Evolutionary conservation across 2,888 invertebrate species (phyloP).

Genomic region (Lycaena phlaeas): DNA sequence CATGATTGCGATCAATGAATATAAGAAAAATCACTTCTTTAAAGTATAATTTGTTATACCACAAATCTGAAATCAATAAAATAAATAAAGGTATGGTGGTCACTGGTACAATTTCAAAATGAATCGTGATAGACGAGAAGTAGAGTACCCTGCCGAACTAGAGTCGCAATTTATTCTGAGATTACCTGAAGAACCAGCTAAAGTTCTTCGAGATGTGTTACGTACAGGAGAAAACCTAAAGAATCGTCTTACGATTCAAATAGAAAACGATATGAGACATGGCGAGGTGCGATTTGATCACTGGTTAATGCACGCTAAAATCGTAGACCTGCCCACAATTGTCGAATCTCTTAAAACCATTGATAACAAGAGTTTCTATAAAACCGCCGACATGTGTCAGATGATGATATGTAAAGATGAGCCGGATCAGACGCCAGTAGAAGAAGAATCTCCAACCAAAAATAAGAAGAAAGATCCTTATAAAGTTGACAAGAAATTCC

Average conservation of each 20-base stretch:
- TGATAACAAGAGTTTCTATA: constrained; percentile 96
- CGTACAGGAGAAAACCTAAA: constrained; percentile 83
- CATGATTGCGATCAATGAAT: too few species aligned
- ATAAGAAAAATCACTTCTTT: too few species aligned
- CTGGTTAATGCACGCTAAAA: constrained; percentile 88
- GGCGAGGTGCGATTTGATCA: constrained; percentile 93
- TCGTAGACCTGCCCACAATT: constrained; percentile 92
- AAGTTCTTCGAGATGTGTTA: constrained; percentile 80
- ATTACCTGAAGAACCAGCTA: constrained; percentile 86
- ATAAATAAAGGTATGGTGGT: too few species aligned
- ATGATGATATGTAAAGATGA: constrained; percentile 92
- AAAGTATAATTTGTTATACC: too few species aligned
- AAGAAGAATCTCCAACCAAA: constrained; percentile 85
- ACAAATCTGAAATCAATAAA: too few species aligned
- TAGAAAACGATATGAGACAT: constrained; percentile 90
- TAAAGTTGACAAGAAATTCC: constrained; percentile 89
- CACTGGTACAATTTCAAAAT: constrained; percentile 26
- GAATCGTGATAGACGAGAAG: constrained; percentile 52
- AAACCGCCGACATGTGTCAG: constrained; percentile 97
- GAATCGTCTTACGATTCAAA: constrained; percentile 88
- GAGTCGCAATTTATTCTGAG: constrained; percentile 89
- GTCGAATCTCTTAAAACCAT: constrained; percentile 96
- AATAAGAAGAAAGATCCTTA: constrained; percentile 88
- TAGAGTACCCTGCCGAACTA: constrained; percentile 76
- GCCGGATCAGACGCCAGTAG: constrained; percentile 77